Conservation (phyloP, 1,140 invertebrate species). For the Drosophila kanapiae region DNA sequence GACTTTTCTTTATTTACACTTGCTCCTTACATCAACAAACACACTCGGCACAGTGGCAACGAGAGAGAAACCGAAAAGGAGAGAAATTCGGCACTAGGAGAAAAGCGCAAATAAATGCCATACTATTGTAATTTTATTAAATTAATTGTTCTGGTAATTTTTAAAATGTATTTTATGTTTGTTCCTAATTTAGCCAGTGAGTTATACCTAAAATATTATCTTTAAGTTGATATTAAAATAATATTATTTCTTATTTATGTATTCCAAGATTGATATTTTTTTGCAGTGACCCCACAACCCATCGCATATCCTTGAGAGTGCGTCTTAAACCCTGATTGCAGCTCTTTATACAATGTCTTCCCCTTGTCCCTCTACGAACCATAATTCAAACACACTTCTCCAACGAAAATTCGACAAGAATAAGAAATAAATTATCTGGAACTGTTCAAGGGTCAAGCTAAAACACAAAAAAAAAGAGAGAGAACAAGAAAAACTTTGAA, state of each 20-base stretch:
- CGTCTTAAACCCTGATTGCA: conserved; percentile 11
- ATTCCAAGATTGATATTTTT: neutral
- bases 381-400: conserved; percentile 24
- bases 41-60: conserved; percentile 16
- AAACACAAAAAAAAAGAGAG: neutral
- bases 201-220: too few relatives aligned
- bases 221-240: neutral
- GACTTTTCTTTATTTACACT: conserved; percentile 74
- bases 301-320: conserved; percentile 3
- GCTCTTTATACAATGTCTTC: conserved; percentile 4
- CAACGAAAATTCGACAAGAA: conserved; percentile 16
- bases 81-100: neutral
- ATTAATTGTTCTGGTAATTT: neutral
- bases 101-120: neutral
- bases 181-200: too few relatives aligned
- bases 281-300: neutral
- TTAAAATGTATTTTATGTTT: neutral
- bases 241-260: neutral
- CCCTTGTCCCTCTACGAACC: neutral
- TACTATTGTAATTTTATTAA: neutral
- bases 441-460: conserved; percentile 23
- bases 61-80: conserved; percentile 12
- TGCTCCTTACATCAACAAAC: conserved; percentile 60
- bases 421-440: conserved; percentile 26
- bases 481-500: conserved; percentile 6